Percentiles rank a stretch among this genome's conserved stretches.
These are phyloP conservation scores for Siniperca chuatsi DNA, from an alignment of 2,113 vertebrate species.

Conservation along the genomic window DNA sequence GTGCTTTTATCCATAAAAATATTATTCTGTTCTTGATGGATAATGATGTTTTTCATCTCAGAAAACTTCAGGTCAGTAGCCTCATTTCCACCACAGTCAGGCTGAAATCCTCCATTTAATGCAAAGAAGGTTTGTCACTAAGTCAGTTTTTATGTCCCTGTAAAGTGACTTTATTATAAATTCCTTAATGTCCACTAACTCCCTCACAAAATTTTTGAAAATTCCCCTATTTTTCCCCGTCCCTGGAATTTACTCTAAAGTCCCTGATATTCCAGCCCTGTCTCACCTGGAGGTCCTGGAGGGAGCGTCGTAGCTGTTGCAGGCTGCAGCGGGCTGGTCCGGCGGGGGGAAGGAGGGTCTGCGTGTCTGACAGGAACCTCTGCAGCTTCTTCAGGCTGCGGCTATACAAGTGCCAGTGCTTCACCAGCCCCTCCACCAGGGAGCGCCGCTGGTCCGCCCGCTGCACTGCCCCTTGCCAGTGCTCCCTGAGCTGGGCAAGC, in stretches of 20 bases:
- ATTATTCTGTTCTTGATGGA: too few relatives aligned
- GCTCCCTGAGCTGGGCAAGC: constrained; percentile 86
- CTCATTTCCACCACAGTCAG: background rate
- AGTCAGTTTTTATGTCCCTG: background rate
- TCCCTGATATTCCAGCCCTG: too few relatives aligned
- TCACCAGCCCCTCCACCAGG: constrained; percentile 82
- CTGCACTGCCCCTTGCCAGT: constrained; percentile 88
- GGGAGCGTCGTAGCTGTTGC: constrained; percentile 81
- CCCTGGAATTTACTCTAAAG: too few relatives aligned
- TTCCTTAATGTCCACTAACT: background rate
- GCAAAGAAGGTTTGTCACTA: background rate
- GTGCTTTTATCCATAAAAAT: too few relatives aligned
- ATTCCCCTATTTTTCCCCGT: background rate
- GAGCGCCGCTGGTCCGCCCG: constrained; percentile 85
- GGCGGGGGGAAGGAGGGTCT: constrained; percentile 79
- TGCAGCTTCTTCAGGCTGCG: constrained; percentile 83
- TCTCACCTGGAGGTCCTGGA: constrained; percentile 81
- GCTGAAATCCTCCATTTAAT: background rate
- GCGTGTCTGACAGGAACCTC: constrained; percentile 82
- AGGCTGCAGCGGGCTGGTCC: constrained; percentile 83
- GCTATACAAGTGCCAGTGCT: constrained; percentile 88
- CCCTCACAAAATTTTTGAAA: background rate
- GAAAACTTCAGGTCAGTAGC: too few relatives aligned
- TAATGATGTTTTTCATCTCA: too few relatives aligned
- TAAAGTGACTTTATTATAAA: background rate